Evolutionary conservation across 30 jellyfish, hydroid and myxozoan genomes (phyloP).

Genomic region (Hydra vulgaris): DNA sequence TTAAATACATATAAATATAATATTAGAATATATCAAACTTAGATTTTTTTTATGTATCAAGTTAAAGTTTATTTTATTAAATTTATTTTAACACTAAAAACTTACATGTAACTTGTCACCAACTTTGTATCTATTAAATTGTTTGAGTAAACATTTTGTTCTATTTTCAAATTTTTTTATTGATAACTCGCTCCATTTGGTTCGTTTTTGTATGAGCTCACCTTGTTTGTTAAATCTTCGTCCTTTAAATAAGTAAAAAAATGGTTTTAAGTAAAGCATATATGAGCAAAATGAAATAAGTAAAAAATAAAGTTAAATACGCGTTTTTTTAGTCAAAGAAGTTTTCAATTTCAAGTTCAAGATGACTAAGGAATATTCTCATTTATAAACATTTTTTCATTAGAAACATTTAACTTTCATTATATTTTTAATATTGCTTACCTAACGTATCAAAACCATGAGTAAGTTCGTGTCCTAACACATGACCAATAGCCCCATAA

Average conservation of each 20-base stretch:
- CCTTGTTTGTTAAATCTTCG: constrained; percentile 80
- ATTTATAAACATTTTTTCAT: too few species aligned
- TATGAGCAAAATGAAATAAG: not conserved
- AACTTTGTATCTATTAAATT: constrained; percentile 59
- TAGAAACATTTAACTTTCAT: too few species aligned
- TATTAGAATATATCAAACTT: too few species aligned
- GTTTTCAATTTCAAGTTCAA: too few species aligned
- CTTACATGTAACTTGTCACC: constrained; percentile 66
- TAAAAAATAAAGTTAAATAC: not conserved
- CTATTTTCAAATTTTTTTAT: constrained; percentile 54
- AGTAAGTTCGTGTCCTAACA: constrained; percentile 90
- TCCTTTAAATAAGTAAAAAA: constrained; percentile 21
- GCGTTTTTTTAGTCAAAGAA: not conserved
- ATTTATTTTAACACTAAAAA: too few species aligned
- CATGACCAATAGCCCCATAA: constrained; percentile 98
- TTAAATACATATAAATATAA: too few species aligned
- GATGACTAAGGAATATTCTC: too few species aligned
- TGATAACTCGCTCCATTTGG: constrained; percentile 88
- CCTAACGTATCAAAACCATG: constrained; percentile 98
- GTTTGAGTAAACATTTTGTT: constrained; percentile 66
- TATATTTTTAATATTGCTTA: too few species aligned
- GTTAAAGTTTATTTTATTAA: too few species aligned
- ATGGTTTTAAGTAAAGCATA: not conserved
- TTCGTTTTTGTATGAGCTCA: constrained; percentile 50
- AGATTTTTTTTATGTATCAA: too few species aligned